Percentiles rank a stretch among this genome's conserved stretches.
phyloP scores from a whole-genome alignment of 2,797 vertebrate genomes.

The Natrix natrix region DNA sequence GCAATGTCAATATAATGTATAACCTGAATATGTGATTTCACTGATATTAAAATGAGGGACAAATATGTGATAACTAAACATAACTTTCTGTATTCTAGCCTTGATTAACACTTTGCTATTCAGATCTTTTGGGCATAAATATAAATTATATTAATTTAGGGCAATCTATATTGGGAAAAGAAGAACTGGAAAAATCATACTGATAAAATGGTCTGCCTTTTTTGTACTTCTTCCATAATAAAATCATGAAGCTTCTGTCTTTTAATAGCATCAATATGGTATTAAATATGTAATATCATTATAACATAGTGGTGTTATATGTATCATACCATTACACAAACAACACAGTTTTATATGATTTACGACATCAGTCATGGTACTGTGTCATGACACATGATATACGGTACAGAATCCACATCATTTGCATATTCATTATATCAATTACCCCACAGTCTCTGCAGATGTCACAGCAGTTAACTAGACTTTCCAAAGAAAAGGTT shows the following conservation, averaged over 20 bases:
- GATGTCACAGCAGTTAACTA: neutral
- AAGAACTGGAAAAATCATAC: neutral
- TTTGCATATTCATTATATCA: neutral
- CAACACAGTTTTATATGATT: neutral
- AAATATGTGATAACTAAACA: neutral
- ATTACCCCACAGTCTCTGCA: neutral
- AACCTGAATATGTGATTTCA: neutral
- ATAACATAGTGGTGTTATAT: neutral
- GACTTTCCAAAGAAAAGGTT: neutral
- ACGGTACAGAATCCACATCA: neutral
- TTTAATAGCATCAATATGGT: slow-evolving; percentile 17
- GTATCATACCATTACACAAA: neutral
- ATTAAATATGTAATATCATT: neutral
- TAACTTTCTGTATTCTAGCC: neutral
- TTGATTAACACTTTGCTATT: neutral
- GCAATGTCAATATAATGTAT: neutral
- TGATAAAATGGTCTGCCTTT: slow-evolving; percentile 1
- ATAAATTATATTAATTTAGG: neutral
- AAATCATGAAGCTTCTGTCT: slow-evolving; percentile 15
- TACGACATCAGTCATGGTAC: neutral
- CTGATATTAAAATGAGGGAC: neutral
- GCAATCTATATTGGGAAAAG: slow-evolving; percentile 15
- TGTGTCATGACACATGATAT: neutral
- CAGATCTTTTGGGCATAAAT: neutral
- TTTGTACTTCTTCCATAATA: slow-evolving; percentile 37